Evolutionary conservation across 2,888 invertebrate genomes (phyloP), one percentile per base, ranked within the genome.

Genomic region (Macaria liturata): DNA sequence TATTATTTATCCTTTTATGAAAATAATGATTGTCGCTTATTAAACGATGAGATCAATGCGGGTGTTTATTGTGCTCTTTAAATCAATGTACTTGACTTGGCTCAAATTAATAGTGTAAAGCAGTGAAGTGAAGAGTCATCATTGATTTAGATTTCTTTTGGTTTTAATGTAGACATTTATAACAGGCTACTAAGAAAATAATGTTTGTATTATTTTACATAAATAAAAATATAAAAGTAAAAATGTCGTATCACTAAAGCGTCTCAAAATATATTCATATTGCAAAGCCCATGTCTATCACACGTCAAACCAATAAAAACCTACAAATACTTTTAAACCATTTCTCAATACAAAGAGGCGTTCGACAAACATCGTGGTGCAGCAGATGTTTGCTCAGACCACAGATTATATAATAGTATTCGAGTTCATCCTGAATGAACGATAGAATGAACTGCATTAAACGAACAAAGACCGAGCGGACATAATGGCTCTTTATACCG

Each of bases 21-120:
- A 88, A 87, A 89, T 89, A 84, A 88, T 89, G 87, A 89, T 89
- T 85, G 85, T 78, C 76, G 72, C 79, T 82, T 87, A 89, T 88
- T 89, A 86, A 84, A 83, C 72, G 78, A 63, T 71, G 46, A 30
- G n/a, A 4, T 9, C 61, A 65, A 89, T 89, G 90, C 90, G 90
- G 89, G 90, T 82, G 75, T 72, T 76, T 73, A 71, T 69, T 75
- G 76, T 75, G 68, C 76, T 79, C 81, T 79, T 78, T 76, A 72
- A 78, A 76, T 75, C 71, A 77, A 74, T 60, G 69, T 62, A 74
- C 72, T 74, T 66, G 70, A 69, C 66, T 72, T 45, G 7, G 34
- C 5, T 7, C 7, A 37, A 37, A 37, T 37, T 37, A 37, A 7
- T 37, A 6, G 4, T 37, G 34, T 6, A 37, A 7, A 6, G 7